Percentiles rank a stretch among this genome's conserved stretches.
These are phyloP conservation scores for Percopsis omiscomaycus DNA, from an alignment of 2,797 vertebrate genomes.

Conservation along the genomic window DNA sequence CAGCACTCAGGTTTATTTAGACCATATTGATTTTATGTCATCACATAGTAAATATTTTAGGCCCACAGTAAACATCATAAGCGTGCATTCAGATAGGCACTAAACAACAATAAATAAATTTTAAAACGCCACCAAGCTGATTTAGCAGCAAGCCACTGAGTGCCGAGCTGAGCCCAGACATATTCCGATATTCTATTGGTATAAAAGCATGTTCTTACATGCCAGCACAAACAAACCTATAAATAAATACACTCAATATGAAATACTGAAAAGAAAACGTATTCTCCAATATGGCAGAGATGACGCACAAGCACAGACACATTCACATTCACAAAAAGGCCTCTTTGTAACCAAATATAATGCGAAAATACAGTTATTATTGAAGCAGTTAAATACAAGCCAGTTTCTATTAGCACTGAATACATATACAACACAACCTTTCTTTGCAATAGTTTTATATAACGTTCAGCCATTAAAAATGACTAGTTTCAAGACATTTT, in stretches of 20 bases:
- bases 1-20: conserved; percentile 76
- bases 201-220: conserved; percentile 54
- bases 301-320: neutral
- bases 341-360: no score
- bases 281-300: conserved; percentile 4
- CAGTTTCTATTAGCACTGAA: no score
- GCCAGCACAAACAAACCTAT: conserved; percentile 15
- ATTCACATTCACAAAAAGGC: no score
- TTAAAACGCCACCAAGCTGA: conserved; percentile 66
- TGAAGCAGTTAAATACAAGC: no score
- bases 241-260: conserved; percentile 7
- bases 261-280: conserved; percentile 7
- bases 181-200: conserved; percentile 36
- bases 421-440: no score
- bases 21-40: conserved; percentile 77
- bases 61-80: conserved; percentile 67
- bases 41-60: conserved; percentile 64
- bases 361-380: no score
- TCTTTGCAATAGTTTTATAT: no score
- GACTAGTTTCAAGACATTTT: no score
- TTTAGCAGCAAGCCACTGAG: conserved; percentile 44
- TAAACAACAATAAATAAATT: conserved; percentile 75
- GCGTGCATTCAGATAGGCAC: conserved; percentile 63
- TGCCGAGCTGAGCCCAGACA: conserved; percentile 20
- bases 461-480: no score